Evolutionary conservation across 2,888 invertebrate species (phyloP).

Genomic region (Pteria penguin): DNA sequence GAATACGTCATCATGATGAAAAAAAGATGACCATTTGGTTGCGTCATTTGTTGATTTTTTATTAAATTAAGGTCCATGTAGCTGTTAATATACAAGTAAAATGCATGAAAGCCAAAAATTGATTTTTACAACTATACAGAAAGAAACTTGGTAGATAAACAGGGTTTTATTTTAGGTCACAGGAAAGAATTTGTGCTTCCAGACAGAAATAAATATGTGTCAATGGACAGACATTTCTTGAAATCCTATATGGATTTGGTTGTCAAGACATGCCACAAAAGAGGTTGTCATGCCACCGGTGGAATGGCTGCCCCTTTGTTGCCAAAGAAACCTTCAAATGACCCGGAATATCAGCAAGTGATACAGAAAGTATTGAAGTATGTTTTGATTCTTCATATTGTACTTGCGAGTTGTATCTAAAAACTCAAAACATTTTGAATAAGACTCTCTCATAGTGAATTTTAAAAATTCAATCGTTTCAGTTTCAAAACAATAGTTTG

Average conservation of each 20-base stretch:
- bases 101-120: background rate
- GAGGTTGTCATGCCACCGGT: conserved; percentile 85
- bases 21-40: no score
- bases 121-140: background rate
- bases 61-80: no score
- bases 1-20: no score
- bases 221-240: conserved; percentile 85
- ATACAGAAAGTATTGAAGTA: conserved; percentile 41
- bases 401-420: no score
- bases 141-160: no score
- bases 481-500: no score
- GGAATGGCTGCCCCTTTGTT: conserved; percentile 86
- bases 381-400: no score
- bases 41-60: no score
- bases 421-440: no score
- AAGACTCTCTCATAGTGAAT: no score
- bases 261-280: conserved; percentile 83
- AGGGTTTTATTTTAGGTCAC: conserved; percentile 49
- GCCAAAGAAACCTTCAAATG: conserved; percentile 58
- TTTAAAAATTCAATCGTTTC: no score
- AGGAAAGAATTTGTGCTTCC: conserved; percentile 84
- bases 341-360: conserved; percentile 28
- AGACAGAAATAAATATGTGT: conserved; percentile 85
- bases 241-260: conserved; percentile 84
- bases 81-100: no score